phyloP scores from a whole-genome alignment of 2,888 invertebrate genomes.

The Tinea pellionella region DNA sequence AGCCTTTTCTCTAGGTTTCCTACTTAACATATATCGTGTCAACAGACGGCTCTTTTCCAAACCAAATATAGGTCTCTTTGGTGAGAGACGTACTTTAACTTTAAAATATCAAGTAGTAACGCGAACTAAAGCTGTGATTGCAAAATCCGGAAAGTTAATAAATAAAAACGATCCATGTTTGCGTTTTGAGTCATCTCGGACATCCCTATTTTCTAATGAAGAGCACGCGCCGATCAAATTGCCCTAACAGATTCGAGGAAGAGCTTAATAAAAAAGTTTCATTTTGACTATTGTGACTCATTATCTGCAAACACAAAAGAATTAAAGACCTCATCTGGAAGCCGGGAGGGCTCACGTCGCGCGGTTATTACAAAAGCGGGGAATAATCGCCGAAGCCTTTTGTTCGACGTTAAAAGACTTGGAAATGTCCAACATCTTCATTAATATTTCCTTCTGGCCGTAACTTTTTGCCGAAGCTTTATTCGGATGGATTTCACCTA shows the following conservation, averaged over 20 bases:
- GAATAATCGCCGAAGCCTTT: slow-evolving; percentile 34
- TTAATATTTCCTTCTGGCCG: slow-evolving; percentile 40
- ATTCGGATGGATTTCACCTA: neutral
- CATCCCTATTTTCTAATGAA: neutral
- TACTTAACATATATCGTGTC: slow-evolving; percentile 32
- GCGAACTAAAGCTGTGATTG: neutral
- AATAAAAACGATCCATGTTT: neutral
- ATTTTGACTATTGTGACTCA: slow-evolving; percentile 31
- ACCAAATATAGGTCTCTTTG: slow-evolving; percentile 4
- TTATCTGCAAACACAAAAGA: slow-evolving; percentile 42
- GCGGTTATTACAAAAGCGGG: slow-evolving; percentile 23
- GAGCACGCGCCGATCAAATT: neutral
- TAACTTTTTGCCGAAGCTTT: slow-evolving; percentile 19
- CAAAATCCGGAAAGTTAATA: neutral
- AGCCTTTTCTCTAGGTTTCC: slow-evolving; percentile 38
- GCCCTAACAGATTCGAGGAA: slow-evolving; percentile 2
- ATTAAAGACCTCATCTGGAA: slow-evolving; percentile 39
- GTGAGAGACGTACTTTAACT: slow-evolving; percentile 1
- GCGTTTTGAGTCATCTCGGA: neutral
- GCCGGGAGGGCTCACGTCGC: slow-evolving; percentile 18
- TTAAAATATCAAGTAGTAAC: slow-evolving; percentile 2
- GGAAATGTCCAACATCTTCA: slow-evolving; percentile 51
- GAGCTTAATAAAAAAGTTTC: slow-evolving; percentile 20
- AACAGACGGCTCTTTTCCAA: slow-evolving; percentile 19
- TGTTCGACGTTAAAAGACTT: slow-evolving; percentile 42